phyloP scores from a whole-genome alignment of 92 coral and sea anemone genomes.

The Plumapathes pennacea region DNA sequence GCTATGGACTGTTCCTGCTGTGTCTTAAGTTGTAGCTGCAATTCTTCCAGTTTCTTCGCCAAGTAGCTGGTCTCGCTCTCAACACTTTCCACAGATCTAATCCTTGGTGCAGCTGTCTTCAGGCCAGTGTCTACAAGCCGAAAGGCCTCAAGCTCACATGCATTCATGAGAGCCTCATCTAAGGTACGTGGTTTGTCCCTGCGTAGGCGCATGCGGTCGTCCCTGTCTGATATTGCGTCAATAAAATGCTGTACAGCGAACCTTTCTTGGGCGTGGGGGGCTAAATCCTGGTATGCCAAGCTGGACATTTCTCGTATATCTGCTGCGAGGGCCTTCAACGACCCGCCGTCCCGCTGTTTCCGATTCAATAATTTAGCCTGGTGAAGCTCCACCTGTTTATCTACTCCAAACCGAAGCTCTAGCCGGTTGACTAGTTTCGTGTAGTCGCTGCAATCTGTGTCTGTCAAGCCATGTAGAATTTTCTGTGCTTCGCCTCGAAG shows the following conservation, averaged over 20 bases:
- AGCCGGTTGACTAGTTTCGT: conserved; percentile 17
- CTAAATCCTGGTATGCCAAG: conserved; percentile 37
- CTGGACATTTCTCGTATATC: conserved; percentile 9
- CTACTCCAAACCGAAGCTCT: conserved; percentile 35
- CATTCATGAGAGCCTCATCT: conserved; percentile 23
- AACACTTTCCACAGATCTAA: conserved; percentile 1
- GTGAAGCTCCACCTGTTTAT: conserved; percentile 40
- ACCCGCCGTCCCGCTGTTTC: conserved; percentile 42
- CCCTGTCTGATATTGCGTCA: conserved; percentile 25
- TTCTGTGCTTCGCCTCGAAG: conserved; percentile 37
- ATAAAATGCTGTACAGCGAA: conserved; percentile 39
- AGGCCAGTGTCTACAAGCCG: conserved; percentile 1
- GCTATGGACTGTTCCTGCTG: conserved; percentile 13
- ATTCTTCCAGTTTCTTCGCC: background rate
- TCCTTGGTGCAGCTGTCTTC: background rate
- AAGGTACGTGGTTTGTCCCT: conserved; percentile 21
- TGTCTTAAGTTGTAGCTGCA: conserved; percentile 4
- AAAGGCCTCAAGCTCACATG: conserved; percentile 15
- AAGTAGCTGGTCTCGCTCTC: conserved; percentile 11
- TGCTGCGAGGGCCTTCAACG: conserved; percentile 8
- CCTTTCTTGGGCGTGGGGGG: conserved; percentile 26
- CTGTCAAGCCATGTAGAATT: conserved; percentile 29
- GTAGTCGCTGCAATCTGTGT: conserved; percentile 23
- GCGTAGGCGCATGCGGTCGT: conserved; percentile 20
- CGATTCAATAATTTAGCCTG: conserved; percentile 51